phyloP scores from a whole-genome alignment of 1,140 invertebrate species.

The Aphaenogaster floridana region DNA sequence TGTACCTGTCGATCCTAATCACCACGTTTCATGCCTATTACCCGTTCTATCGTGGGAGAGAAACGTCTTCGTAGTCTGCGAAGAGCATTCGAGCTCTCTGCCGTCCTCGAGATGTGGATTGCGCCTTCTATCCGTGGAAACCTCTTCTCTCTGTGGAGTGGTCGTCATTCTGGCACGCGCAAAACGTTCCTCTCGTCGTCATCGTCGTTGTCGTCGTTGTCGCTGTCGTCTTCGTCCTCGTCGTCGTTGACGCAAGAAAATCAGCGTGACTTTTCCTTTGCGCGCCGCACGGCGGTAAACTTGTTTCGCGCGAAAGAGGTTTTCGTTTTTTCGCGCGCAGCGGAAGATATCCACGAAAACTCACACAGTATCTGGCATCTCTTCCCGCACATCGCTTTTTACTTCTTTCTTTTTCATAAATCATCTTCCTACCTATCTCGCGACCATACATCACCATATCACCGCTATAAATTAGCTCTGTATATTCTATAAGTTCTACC shows the following conservation, averaged over 20 bases:
- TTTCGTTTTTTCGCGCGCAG: background rate
- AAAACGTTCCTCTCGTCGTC: conserved; percentile 19
- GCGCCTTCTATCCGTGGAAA: conserved; percentile 4
- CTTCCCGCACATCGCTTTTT: background rate
- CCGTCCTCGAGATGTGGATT: conserved; percentile 17
- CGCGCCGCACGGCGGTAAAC: background rate
- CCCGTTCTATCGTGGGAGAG: conserved; percentile 29
- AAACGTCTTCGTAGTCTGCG: conserved; percentile 14
- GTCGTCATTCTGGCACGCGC: conserved; percentile 18
- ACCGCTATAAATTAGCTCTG: no score
- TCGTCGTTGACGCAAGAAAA: conserved; percentile 34
- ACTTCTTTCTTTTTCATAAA: background rate
- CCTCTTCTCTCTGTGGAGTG: conserved; percentile 21
- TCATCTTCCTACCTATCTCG: background rate
- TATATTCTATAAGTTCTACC: no score
- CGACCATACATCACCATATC: background rate
- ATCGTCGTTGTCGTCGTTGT: background rate
- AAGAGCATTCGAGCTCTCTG: conserved; percentile 29
- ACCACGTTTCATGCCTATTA: conserved; percentile 62
- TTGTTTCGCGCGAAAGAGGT: conserved; percentile 9
- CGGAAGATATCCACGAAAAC: background rate
- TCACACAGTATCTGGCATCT: background rate
- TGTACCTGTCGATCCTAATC: conserved; percentile 65
- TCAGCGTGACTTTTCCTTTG: conserved; percentile 12
- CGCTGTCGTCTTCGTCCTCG: background rate